phyloP scores from a whole-genome alignment of 2,888 invertebrate genomes.

The Timema podura region DNA sequence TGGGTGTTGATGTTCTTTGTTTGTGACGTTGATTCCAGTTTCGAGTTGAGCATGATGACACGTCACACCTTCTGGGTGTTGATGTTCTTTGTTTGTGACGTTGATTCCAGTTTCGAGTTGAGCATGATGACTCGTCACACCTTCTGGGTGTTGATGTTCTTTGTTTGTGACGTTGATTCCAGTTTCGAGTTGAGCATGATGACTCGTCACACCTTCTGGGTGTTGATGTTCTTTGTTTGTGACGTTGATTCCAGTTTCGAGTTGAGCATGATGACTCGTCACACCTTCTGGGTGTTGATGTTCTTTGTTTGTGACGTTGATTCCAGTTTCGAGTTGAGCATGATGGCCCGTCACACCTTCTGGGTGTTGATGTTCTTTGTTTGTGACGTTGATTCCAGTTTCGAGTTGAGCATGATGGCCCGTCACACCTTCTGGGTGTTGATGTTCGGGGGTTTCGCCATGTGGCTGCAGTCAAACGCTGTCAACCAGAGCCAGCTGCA shows the following conservation, averaged over 20 bases:
- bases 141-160: no score
- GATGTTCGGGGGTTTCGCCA: slow-evolving; percentile 23
- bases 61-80: no score
- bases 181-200: no score
- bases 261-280: slow-evolving; percentile 41
- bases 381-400: not conserved
- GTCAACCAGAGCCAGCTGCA: slow-evolving; percentile 30
- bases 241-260: not conserved
- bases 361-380: slow-evolving; percentile 25
- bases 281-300: slow-evolving; percentile 28
- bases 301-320: slow-evolving; percentile 18
- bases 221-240: no score
- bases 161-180: no score
- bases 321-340: slow-evolving; percentile 36
- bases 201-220: no score
- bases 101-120: no score
- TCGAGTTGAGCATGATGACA: no score
- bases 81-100: no score
- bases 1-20: no score
- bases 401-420: slow-evolving; percentile 39
- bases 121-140: no score
- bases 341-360: slow-evolving; percentile 38
- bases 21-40: no score
- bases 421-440: slow-evolving; percentile 35
- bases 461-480: slow-evolving; percentile 26